Evolutionary conservation across 2,888 invertebrate species (phyloP).

Genomic region (Troides helena): DNA sequence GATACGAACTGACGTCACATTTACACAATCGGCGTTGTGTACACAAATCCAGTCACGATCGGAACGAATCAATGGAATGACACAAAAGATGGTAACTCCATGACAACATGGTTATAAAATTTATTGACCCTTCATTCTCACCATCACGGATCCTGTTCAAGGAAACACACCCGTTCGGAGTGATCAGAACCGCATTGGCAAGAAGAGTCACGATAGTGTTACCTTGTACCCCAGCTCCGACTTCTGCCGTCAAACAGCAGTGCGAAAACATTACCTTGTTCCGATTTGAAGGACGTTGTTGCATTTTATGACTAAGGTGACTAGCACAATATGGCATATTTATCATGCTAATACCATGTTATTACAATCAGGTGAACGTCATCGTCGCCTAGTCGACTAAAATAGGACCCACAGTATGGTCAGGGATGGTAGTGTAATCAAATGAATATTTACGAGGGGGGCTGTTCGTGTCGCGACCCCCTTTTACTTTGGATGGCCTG

Average conservation of each 20-base stretch:
- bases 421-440: constrained; percentile 6
- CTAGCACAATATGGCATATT: too few relatives aligned
- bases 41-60: constrained; percentile 12
- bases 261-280: too few relatives aligned
- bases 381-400: not conserved
- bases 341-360: too few relatives aligned
- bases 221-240: too few relatives aligned
- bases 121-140: constrained; percentile 5
- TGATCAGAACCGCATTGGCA: too few relatives aligned
- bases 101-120: constrained; percentile 2
- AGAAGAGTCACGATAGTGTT: too few relatives aligned
- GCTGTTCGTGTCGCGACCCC: constrained; percentile 34
- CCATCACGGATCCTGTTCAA: not conserved
- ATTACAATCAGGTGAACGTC: not conserved
- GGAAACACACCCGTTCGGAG: not conserved
- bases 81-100: constrained; percentile 14
- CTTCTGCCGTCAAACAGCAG: too few relatives aligned
- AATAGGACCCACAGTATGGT: not conserved
- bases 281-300: too few relatives aligned
- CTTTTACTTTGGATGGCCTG: constrained; percentile 23
- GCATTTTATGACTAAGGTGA: too few relatives aligned
- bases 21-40: not conserved
- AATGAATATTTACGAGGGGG: constrained; percentile 25
- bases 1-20: too few relatives aligned
- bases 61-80: not conserved